phyloP scores from a whole-genome alignment of 2,113 vertebrate genomes.

The Peromyscus polionotus region DNA sequence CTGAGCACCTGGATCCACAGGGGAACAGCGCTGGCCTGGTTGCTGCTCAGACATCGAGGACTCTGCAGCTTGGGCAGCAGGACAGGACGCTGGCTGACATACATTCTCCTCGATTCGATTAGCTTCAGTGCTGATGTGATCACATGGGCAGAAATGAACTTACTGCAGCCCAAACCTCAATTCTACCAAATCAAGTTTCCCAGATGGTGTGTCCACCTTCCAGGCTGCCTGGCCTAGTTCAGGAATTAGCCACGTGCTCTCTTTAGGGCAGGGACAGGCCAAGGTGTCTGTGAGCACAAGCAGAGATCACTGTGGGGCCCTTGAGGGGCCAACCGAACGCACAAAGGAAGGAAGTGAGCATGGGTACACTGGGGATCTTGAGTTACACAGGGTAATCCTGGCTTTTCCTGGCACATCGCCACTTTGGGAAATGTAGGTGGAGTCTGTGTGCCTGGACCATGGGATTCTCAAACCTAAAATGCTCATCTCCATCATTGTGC shows the following conservation, averaged over 20 bases:
- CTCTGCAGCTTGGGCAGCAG: background rate
- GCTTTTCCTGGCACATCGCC: background rate
- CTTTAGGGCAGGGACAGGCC: background rate
- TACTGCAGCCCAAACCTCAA: background rate
- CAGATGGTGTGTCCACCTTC: background rate
- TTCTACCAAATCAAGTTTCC: background rate
- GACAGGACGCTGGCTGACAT: rapidly evolving
- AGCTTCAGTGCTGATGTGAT: background rate
- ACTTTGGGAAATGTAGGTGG: background rate
- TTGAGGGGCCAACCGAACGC: background rate
- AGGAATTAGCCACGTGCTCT: background rate
- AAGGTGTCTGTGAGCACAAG: background rate
- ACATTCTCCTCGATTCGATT: rapidly evolving
- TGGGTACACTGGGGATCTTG: background rate
- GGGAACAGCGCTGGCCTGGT: rapidly evolving
- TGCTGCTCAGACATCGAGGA: rapidly evolving
- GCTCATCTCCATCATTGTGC: rapidly evolving
- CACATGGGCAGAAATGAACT: background rate
- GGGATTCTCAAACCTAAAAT: background rate
- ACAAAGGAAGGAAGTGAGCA: background rate
- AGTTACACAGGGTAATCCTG: too few relatives aligned
- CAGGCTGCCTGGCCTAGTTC: rapidly evolving
- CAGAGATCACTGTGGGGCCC: background rate
- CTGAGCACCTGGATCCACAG: rapidly evolving
- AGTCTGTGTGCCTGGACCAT: background rate